Percentiles rank a stretch among this genome's conserved stretches.
Conservation (phyloP, 2,113 vertebrate genomes). For the Elaphurus davidianus region DNA sequence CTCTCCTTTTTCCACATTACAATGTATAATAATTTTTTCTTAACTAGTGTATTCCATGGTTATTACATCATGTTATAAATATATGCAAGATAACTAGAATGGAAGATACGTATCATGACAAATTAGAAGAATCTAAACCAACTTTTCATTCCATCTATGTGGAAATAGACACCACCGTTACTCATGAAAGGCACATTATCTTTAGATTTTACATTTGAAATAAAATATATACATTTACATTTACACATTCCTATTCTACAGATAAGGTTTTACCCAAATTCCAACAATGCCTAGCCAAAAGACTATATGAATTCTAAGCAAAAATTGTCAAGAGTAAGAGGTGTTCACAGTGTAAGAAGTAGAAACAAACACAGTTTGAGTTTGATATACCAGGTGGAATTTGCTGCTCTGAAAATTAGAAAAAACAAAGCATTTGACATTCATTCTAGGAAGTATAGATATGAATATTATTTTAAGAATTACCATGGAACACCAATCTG, state of each 20-base stretch:
- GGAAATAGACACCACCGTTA: not conserved
- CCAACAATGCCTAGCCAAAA: not conserved
- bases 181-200: not conserved
- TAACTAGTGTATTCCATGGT: not conserved
- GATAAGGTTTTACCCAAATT: not conserved
- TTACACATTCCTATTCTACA: not conserved
- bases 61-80: not conserved
- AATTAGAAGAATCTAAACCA: not conserved
- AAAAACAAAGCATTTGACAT: constrained; percentile 45
- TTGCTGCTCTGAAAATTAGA: constrained; percentile 11
- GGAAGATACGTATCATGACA: not conserved
- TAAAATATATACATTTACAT: not conserved
- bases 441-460: not conserved
- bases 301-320: not conserved
- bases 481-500: not conserved
- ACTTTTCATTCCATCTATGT: not conserved
- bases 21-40: not conserved
- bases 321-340: not conserved
- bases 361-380: not conserved
- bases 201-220: not conserved
- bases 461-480: constrained; percentile 17
- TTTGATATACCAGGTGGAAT: constrained; percentile 15
- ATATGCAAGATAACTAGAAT: not conserved
- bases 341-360: not conserved
- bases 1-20: not conserved